Evolutionary conservation across 2,113 vertebrate genomes (phyloP).

Genomic region (Xenopus borealis): DNA sequence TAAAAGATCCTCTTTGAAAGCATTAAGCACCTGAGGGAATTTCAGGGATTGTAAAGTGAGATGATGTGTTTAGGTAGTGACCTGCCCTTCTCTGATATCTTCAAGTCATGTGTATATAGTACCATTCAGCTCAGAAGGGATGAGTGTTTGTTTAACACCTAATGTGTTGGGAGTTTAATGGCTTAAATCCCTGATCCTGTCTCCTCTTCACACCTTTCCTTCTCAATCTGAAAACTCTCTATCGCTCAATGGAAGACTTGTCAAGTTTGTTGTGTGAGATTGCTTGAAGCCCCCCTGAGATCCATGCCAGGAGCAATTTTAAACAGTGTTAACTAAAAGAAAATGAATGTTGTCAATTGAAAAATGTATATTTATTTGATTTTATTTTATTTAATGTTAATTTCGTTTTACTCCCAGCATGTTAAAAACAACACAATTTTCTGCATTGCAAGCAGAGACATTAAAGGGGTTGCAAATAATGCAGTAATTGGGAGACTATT

Average conservation of each 20-base stretch:
- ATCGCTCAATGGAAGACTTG: slow-evolving; percentile 13
- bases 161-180: slow-evolving; percentile 43
- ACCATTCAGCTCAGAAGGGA: slow-evolving; percentile 40
- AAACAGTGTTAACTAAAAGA: slow-evolving; percentile 18
- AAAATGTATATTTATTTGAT: slow-evolving; percentile 1
- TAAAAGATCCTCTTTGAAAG: slow-evolving; percentile 33
- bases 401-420: not conserved
- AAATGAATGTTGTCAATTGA: slow-evolving; percentile 18
- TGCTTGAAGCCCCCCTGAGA: slow-evolving; percentile 23
- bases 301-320: slow-evolving; percentile 6
- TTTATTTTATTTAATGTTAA: not conserved
- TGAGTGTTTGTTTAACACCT: slow-evolving; percentile 46
- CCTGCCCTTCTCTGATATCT: slow-evolving; percentile 35
- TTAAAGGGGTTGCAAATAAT: too few species aligned
- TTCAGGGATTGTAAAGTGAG: slow-evolving; percentile 37
- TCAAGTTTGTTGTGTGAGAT: slow-evolving; percentile 30
- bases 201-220: slow-evolving; percentile 39
- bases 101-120: slow-evolving; percentile 34
- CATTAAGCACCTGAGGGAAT: slow-evolving; percentile 22
- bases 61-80: slow-evolving; percentile 37
- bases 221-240: slow-evolving; percentile 27
- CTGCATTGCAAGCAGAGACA: too few species aligned
- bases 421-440: not conserved
- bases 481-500: too few species aligned
- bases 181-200: slow-evolving; percentile 28